Evolutionary conservation across 2,888 invertebrate species (phyloP), one percentile per base, ranked within the genome.

Genomic region (Thereva nobilitata): DNA sequence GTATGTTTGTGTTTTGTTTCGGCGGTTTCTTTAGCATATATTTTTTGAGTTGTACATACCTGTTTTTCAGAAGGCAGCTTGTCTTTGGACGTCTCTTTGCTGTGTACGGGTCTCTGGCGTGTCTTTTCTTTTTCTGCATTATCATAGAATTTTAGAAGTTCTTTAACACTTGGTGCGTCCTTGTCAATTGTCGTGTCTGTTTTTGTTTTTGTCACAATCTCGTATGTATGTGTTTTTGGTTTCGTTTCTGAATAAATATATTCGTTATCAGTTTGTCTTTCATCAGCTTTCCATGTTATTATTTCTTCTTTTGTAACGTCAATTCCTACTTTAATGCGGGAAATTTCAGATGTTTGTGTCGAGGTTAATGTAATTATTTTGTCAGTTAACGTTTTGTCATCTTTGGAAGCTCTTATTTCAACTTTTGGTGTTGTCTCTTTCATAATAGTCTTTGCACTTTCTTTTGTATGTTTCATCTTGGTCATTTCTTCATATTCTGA

Each of bases 361-460:
- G 69, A 66, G 2, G 57, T 53, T 23, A 69, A 42, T 34, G 64
- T 70, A 3, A 63, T 49, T 12, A 53, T 57, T n/a, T 45, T 66
- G 8, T 68, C 66, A 34, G 38, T 34, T 41, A 67, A 41, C 37
- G 37, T 40, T 2, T 2, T 37, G n/a, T 49, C 45, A 2, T 47
- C 47, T 59, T 59, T 59, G 9, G 34, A 8, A 34, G 40, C 3
- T 1, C 23, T 38, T 61, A 49, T 55, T 1, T 65, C 55, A 1
- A 34, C 7, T 49, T 40, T 41, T 50, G 10, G 10, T 49, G 5
- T 41, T 47, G 41, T 42, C n/a, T 2, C 23, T 38, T 59, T 45
- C 9, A 37, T 9, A 40, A 8, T 49, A 10, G 23, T 10, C 9
- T 9, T 7, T 44, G 8, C 42, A 37, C 47, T 37, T 47, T 59